Base-by-base conservation (phyloP, 2,888 invertebrate genomes). In the Acrobasis consociella region DNA sequence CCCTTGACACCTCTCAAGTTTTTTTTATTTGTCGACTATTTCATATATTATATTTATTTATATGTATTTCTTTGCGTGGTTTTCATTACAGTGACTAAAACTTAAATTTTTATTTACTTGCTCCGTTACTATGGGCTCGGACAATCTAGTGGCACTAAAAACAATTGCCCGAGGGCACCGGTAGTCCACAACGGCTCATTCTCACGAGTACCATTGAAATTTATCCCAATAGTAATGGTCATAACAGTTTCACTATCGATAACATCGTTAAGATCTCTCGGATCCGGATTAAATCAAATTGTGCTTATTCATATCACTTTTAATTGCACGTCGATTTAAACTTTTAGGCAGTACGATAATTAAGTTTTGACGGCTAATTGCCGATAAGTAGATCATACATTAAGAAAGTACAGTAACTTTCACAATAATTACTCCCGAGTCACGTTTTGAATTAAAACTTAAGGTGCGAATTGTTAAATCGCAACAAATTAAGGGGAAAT, bases 401-500 rank as follows among this genome's bases (percentile, higher is more conserved):
- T 69, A 62, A 68, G 60, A 66, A 67, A 66, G 22, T 64, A 72
- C 80, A 73, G 78, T 77, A 73, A 80, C 64, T 65, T 71, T 76
- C 55, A 70, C 64, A 59, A 72, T 77, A 76, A 80, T 78, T 74
- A 73, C 73, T 65, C 60, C 66, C 71, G 67, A 63, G 77, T 75
- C 78, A 77, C 76, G 78, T 73, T 80, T 72, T 65, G 69, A 72
- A 71, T 76, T 69, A 64, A 74, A 72, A 65, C 63, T 16, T 16
- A 37, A 49, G 53, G 62, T 53, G 55, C 31, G 49, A 62, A 62
- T 62, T 38, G 50, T 38, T 51, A 80, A 83, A 78, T 77, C 73
- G 75, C 75, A 76, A 81, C 78, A 81, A 82, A 81, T 78, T 79
- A 75, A 72, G 69, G 76, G 75, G 76, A 78, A 62, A 82, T 81